Base-by-base conservation (phyloP, 2,888 invertebrate genomes). In the Microctonus brassicae region DNA sequence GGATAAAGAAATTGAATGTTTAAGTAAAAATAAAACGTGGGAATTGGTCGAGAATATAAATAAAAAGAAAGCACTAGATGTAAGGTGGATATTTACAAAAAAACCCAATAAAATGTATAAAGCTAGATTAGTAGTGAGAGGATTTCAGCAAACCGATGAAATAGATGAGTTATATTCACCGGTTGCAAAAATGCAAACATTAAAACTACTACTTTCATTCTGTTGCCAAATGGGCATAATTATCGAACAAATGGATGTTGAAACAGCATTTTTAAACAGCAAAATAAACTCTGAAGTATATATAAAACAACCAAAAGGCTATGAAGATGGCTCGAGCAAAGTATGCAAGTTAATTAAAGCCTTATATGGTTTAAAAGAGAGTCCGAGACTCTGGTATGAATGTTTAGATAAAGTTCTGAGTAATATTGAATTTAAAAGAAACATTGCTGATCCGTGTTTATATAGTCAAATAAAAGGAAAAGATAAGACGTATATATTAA, bases 1-100 rank as follows among this genome's bases (percentile, higher is more conserved):
- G 53, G 17, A 52, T 13, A 29, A 24, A 11, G 53, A 65, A 53
- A 53, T 29, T n/a, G n/a, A 65, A 5, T 53, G 33, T 29, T n/a
- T 65, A 5, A 11, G 0, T 33, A 17, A 29, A 65, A 65, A 65
- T 53, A n/a, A 53, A n/a, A 65, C 53, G 0, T 77, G 75, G 75
- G 26, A 73, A 33, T 60, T 76, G 17, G 71, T 74, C 0, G 29
- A 29, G 29, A 62, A 76, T 1, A 74, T 22, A 29, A 52, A 61
- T 60, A 26, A 71, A 34, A 74, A 72, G 70, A 66, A 69, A 29
- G 55, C 70, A 13, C 36, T 77, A n/a, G 72, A 76, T 67, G 34
- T 73, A 13, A 76, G 76, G 65, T 76, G 76, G 76, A 65, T 75
- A 6, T 76, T 60, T 39, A 75, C 70, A 69, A 73, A 33, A 10